phyloP scores from a whole-genome alignment of 1,140 invertebrate genomes.

The Saccostrea glomerata region DNA sequence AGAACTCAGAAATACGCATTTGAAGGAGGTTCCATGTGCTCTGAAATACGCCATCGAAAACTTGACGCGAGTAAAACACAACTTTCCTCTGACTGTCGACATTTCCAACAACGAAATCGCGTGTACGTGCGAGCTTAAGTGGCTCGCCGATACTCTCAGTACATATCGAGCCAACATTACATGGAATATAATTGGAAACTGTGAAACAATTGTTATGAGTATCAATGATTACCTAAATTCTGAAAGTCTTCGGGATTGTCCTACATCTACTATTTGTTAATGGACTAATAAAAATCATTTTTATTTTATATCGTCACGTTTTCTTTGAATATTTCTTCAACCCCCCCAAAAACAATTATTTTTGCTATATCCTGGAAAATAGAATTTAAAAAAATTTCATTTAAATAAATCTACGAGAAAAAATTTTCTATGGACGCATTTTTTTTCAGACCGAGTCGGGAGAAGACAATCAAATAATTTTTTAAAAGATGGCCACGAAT shows the following conservation, averaged over 20 bases:
- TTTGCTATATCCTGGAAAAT: no score
- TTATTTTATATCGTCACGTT: no score
- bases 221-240: conserved; percentile 44
- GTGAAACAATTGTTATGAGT: conserved; percentile 42
- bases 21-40: conserved; percentile 50
- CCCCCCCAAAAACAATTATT: no score
- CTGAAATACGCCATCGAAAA: conserved; percentile 31
- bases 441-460: no score
- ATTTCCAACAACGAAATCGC: conserved; percentile 43
- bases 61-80: background rate
- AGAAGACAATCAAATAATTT: no score
- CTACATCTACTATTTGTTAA: conserved; percentile 6
- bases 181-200: conserved; percentile 39
- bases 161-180: background rate
- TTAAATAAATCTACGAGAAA: no score
- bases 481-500: no score
- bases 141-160: conserved; percentile 37
- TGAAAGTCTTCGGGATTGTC: background rate
- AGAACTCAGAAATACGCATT: conserved; percentile 33
- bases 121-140: conserved; percentile 53
- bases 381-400: no score
- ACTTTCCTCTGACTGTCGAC: conserved; percentile 40
- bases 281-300: background rate
- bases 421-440: no score
- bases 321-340: no score